These are phyloP conservation scores for Ariolimax columbianus DNA, from an alignment of 2,888 invertebrate species.

Conservation along the genomic window DNA sequence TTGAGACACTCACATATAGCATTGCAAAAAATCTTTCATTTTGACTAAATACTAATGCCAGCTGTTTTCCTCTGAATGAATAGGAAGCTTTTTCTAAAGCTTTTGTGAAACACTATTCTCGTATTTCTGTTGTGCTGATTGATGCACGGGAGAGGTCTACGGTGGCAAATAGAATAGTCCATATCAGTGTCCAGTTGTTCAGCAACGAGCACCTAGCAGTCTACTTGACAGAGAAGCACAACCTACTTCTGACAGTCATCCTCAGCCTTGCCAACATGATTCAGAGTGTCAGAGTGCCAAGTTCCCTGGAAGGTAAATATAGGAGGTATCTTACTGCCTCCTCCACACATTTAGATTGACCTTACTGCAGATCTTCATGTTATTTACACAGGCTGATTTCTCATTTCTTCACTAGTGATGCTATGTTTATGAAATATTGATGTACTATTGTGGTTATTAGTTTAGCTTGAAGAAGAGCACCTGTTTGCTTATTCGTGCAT, in stretches of 20 bases:
- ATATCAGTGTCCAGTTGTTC: slow-evolving; percentile 97
- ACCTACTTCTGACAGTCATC: slow-evolving; percentile 94
- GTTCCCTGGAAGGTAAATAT: slow-evolving; percentile 90
- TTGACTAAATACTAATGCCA: too few species aligned
- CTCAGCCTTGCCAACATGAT: slow-evolving; percentile 94
- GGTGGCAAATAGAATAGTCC: slow-evolving; percentile 96
- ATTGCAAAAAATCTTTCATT: too few species aligned
- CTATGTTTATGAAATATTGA: too few species aligned
- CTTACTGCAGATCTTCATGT: too few species aligned
- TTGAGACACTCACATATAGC: too few species aligned
- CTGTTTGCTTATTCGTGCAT: too few species aligned
- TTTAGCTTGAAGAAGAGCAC: too few species aligned
- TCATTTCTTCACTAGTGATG: too few species aligned
- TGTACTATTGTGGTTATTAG: too few species aligned
- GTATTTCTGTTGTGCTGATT: slow-evolving; percentile 91
- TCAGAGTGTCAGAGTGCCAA: slow-evolving; percentile 91
- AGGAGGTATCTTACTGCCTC: too few species aligned
- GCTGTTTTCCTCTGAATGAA: not conserved
- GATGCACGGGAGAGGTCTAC: slow-evolving; percentile 68
- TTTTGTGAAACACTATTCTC: slow-evolving; percentile 96
- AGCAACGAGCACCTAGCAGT: slow-evolving; percentile 94
- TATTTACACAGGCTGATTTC: too few species aligned
- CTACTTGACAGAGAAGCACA: slow-evolving; percentile 92
- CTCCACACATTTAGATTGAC: too few species aligned
- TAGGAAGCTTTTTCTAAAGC: slow-evolving; percentile 91